These are phyloP conservation scores for Anaspis maculata DNA, from an alignment of 2,888 invertebrate genomes.

Conservation along the genomic window DNA sequence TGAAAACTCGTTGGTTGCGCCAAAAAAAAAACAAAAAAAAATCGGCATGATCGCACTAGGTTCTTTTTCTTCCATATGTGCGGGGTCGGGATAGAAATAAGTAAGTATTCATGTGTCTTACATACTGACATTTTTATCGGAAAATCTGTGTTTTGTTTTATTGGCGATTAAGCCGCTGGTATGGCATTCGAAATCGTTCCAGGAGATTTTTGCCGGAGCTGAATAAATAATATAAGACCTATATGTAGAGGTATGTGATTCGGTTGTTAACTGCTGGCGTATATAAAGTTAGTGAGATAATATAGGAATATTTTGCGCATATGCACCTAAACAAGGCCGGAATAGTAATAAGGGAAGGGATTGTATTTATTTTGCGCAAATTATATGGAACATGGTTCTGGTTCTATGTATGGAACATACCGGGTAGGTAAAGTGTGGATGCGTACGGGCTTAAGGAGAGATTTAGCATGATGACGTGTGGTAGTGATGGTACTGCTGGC, in stretches of 20 bases:
- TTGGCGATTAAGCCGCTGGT: too few relatives aligned
- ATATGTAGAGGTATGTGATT: not conserved
- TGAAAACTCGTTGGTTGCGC: too few relatives aligned
- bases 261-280: constrained; percentile 5
- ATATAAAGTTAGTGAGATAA: constrained; percentile 13
- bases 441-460: constrained; percentile 3
- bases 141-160: too few relatives aligned
- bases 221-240: constrained; percentile 13
- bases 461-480: too few relatives aligned
- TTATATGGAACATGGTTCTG: constrained; percentile 6
- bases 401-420: not conserved
- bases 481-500: not conserved
- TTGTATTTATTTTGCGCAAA: constrained; percentile 11
- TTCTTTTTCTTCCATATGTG: too few relatives aligned
- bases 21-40: too few relatives aligned
- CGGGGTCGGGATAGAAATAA: too few relatives aligned
- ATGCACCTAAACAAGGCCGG: constrained; percentile 9
- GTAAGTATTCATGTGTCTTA: too few relatives aligned
- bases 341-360: constrained; percentile 11
- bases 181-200: constrained; percentile 7
- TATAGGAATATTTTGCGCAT: constrained; percentile 11
- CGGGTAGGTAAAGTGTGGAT: constrained; percentile 1
- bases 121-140: too few relatives aligned
- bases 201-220: constrained; percentile 9
- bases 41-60: too few relatives aligned